Conservation (phyloP, 2,888 invertebrate genomes). For the Fragum whitleyi region DNA sequence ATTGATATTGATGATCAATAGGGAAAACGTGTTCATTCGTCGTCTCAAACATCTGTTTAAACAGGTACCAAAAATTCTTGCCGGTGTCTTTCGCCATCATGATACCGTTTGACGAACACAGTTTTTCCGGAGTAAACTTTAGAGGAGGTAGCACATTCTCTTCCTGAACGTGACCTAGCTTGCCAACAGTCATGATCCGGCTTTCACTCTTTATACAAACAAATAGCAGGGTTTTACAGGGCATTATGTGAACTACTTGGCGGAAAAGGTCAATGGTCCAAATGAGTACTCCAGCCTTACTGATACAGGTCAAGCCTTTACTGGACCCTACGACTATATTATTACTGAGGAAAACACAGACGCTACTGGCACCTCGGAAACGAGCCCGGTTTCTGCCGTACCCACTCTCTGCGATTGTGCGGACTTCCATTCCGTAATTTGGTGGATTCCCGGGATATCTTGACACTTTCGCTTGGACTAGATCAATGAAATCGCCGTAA, state of each 20-base stretch:
- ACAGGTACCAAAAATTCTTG: slow-evolving; percentile 46
- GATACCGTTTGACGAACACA: slow-evolving; percentile 36
- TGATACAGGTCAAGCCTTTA: slow-evolving; percentile 53
- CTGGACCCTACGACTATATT: slow-evolving; percentile 45
- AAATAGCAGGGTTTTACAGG: slow-evolving; percentile 41
- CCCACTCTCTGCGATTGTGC: slow-evolving; percentile 48
- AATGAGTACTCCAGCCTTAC: slow-evolving; percentile 47
- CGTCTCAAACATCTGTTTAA: slow-evolving; percentile 51
- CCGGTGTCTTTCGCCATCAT: slow-evolving; percentile 41
- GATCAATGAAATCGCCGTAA: slow-evolving; percentile 40
- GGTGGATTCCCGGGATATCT: slow-evolving; percentile 56
- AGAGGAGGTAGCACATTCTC: slow-evolving; percentile 57
- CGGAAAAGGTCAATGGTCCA: slow-evolving; percentile 56
- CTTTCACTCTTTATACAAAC: slow-evolving; percentile 41
- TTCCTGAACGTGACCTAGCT: slow-evolving; percentile 53
- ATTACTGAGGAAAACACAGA: slow-evolving; percentile 36
- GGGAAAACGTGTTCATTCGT: neutral
- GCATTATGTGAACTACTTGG: slow-evolving; percentile 36
- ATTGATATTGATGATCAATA: neutral
- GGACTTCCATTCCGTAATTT: slow-evolving; percentile 27
- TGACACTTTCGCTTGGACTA: slow-evolving; percentile 49
- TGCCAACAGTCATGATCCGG: slow-evolving; percentile 46
- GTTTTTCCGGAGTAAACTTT: slow-evolving; percentile 44
- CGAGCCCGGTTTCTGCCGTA: slow-evolving; percentile 41
- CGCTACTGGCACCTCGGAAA: slow-evolving; percentile 44